These are phyloP conservation scores for Varanus komodoensis DNA, from an alignment of 2,113 vertebrate genomes.

Conservation along the genomic window DNA sequence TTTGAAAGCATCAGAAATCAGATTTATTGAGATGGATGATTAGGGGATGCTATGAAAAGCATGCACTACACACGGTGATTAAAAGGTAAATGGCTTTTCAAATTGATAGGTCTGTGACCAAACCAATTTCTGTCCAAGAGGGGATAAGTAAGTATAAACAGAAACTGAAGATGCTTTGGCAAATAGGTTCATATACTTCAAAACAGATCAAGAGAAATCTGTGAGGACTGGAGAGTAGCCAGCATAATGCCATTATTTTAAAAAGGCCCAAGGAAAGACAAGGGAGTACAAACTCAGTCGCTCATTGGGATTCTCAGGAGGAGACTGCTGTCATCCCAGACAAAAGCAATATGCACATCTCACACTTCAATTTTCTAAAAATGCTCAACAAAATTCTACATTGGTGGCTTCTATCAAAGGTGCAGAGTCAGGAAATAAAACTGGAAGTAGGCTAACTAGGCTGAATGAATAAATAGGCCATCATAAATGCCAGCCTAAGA, in stretches of 20 bases:
- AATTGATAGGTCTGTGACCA: slow-evolving; percentile 50
- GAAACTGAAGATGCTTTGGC: slow-evolving; percentile 57
- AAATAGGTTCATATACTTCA: slow-evolving; percentile 63
- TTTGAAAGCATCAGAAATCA: slow-evolving; percentile 48
- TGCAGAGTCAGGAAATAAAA: slow-evolving; percentile 55
- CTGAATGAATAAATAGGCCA: slow-evolving; percentile 39
- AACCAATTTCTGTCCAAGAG: slow-evolving; percentile 35
- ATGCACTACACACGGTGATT: slow-evolving; percentile 22
- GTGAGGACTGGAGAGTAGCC: slow-evolving; percentile 40
- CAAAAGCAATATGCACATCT: slow-evolving; percentile 48
- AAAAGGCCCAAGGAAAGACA: slow-evolving; percentile 56
- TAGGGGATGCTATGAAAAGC: slow-evolving; percentile 39
- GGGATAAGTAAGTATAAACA: slow-evolving; percentile 50
- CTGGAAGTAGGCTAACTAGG: slow-evolving; percentile 43
- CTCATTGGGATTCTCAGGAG: slow-evolving; percentile 62
- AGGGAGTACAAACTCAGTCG: slow-evolving; percentile 42
- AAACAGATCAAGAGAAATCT: slow-evolving; percentile 56
- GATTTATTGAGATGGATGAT: slow-evolving; percentile 56
- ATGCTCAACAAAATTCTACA: slow-evolving; percentile 46
- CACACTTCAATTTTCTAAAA: slow-evolving; percentile 9
- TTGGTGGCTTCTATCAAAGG: slow-evolving; percentile 36
- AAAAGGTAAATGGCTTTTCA: slow-evolving; percentile 56
- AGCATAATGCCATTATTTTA: slow-evolving; percentile 56
- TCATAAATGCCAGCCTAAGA: slow-evolving; percentile 49
- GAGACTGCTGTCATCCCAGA: slow-evolving; percentile 53